Conservation (phyloP, 2,113 vertebrate genomes). For the Caracal caracal region DNA sequence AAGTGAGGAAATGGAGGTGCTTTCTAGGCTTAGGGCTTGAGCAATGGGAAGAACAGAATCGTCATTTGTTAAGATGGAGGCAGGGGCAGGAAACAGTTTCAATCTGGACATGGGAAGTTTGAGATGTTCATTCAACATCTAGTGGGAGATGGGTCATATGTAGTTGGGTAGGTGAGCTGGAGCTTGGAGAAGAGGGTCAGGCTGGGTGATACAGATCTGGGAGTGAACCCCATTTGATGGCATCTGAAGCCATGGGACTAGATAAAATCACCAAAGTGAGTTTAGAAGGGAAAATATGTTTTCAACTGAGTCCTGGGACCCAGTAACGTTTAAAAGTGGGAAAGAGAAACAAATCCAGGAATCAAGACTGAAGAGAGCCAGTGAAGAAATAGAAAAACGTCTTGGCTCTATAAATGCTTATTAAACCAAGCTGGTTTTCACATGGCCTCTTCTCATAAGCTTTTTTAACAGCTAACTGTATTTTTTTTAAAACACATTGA, state of each 20-base stretch:
- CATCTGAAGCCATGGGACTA: neutral
- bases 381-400: neutral
- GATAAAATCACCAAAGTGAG: neutral
- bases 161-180: neutral
- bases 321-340: neutral
- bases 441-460: neutral
- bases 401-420: neutral
- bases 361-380: neutral
- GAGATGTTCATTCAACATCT: neutral
- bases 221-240: too few species aligned
- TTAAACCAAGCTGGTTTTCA: neutral
- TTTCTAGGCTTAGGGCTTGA: neutral
- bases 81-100: neutral
- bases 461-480: slow-evolving; percentile 1
- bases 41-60: neutral
- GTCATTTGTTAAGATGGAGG: neutral
- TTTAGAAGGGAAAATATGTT: neutral
- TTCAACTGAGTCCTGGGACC: neutral
- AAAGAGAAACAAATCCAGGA: neutral
- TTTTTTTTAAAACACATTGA: neutral
- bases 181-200: neutral
- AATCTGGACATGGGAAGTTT: neutral
- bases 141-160: neutral
- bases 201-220: neutral
- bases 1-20: neutral